phyloP scores from a whole-genome alignment of 2,113 vertebrate genomes.

The Apeltes quadracus region DNA sequence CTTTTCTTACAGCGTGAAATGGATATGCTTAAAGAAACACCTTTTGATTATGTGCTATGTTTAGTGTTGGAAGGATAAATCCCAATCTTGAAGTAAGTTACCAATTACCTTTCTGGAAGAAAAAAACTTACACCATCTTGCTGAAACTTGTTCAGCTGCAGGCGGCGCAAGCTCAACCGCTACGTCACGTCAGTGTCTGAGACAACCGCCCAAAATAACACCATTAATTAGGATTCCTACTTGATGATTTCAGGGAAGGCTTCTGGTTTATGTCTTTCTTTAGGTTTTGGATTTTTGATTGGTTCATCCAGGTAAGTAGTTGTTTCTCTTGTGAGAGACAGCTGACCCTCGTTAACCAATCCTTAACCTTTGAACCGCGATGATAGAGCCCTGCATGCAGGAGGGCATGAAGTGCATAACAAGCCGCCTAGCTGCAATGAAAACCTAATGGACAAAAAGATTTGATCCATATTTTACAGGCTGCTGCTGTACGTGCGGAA shows the following conservation, averaged over 20 bases:
- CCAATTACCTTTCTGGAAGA: neutral
- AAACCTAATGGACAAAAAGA: neutral
- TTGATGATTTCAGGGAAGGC: neutral
- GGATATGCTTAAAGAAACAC: neutral
- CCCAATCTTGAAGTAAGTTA: neutral
- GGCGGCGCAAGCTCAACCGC: neutral
- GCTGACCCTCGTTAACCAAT: neutral
- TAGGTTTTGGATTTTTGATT: neutral
- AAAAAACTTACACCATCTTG: neutral
- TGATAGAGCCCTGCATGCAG: neutral
- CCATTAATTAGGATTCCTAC: neutral
- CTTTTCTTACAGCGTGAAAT: neutral
- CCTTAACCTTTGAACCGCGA: neutral
- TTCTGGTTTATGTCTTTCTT: neutral
- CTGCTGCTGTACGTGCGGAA: neutral
- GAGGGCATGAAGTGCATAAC: neutral
- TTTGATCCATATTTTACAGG: neutral
- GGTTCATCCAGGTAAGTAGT: neutral
- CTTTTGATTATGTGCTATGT: neutral
- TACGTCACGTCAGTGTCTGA: neutral
- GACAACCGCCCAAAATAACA: neutral
- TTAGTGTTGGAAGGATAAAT: neutral
- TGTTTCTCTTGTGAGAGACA: neutral
- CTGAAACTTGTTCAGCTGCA: neutral
- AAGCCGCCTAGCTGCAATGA: neutral